These are phyloP conservation scores for Etheostoma nigrum DNA, from an alignment of 2,797 vertebrate genomes.

Conservation along the genomic window DNA sequence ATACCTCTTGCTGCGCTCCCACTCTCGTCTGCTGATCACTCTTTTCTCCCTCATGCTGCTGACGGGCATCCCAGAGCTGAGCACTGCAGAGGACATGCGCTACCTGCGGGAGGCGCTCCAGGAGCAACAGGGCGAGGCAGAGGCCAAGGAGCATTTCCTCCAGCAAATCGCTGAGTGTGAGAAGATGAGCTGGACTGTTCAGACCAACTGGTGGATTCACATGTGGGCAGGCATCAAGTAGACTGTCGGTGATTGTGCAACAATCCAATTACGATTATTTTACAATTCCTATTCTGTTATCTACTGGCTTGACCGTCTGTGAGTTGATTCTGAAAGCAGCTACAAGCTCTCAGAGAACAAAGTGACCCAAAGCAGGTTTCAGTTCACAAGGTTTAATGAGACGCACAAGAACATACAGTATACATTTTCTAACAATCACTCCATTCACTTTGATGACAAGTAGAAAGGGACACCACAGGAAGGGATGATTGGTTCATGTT, in stretches of 20 bases:
- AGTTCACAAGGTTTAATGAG: too few relatives aligned
- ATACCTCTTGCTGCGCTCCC: conserved; percentile 83
- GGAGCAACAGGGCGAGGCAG: conserved; percentile 71
- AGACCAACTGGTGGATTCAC: conserved; percentile 88
- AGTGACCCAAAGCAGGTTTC: too few relatives aligned
- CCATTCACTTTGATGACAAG: too few relatives aligned
- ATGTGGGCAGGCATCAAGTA: conserved; percentile 82
- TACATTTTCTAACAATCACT: too few relatives aligned
- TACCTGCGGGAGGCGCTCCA: conserved; percentile 85
- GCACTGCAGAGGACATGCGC: conserved; percentile 80
- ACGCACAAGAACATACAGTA: too few relatives aligned
- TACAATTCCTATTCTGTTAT: too few relatives aligned
- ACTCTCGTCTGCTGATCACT: conserved; percentile 83
- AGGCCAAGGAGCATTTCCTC: conserved; percentile 83
- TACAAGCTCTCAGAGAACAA: too few relatives aligned
- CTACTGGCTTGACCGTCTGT: too few relatives aligned
- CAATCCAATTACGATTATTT: too few relatives aligned
- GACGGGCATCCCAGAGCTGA: conserved; percentile 87
- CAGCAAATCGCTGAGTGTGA: conserved; percentile 81
- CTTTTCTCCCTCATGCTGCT: conserved; percentile 88
- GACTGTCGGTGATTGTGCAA: background rate
- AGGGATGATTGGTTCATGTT: too few relatives aligned
- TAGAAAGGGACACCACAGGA: too few relatives aligned
- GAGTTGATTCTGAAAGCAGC: too few relatives aligned
- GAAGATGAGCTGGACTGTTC: conserved; percentile 82